These are phyloP conservation scores for Drosophila neoperkinsi DNA, from an alignment of 2,888 invertebrate species.

Conservation along the genomic window DNA sequence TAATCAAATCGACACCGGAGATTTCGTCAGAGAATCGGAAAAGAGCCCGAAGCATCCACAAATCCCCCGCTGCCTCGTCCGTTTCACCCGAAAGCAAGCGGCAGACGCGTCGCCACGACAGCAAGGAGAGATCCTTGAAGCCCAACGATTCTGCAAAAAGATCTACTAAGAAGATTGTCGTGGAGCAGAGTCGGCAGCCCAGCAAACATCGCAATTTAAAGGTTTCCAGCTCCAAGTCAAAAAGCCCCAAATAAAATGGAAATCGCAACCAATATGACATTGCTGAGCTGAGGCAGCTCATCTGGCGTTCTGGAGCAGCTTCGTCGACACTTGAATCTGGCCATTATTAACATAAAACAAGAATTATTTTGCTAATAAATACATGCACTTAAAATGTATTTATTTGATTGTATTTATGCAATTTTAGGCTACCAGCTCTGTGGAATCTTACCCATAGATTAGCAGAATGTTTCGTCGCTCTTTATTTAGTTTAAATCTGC, in stretches of 20 bases:
- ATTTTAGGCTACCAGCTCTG: neutral
- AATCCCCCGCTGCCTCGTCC: neutral
- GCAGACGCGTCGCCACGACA: constrained; percentile 84
- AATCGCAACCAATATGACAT: neutral
- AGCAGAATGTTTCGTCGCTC: constrained; percentile 13
- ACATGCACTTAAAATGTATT: neutral
- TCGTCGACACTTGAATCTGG: neutral
- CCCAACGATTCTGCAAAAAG: constrained; percentile 10
- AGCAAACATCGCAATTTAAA: constrained; percentile 27
- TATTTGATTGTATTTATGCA: neutral
- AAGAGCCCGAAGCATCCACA: neutral
- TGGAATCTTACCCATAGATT: constrained; percentile 18
- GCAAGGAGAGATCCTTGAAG: constrained; percentile 24
- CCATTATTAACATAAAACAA: constrained; percentile 5
- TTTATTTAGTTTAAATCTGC: constrained; percentile 50
- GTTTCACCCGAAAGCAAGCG: constrained; percentile 40
- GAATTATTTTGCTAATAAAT: constrained; percentile 40
- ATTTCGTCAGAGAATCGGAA: constrained; percentile 11
- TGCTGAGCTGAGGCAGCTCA: neutral
- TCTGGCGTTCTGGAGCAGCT: neutral
- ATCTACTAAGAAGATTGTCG: neutral
- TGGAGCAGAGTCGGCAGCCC: neutral
- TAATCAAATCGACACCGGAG: constrained; percentile 7
- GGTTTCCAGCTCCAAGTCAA: constrained; percentile 1
- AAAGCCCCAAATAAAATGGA: constrained; percentile 21